phyloP scores from a whole-genome alignment of 2,113 vertebrate genomes.

The Apteryx mantelli region DNA sequence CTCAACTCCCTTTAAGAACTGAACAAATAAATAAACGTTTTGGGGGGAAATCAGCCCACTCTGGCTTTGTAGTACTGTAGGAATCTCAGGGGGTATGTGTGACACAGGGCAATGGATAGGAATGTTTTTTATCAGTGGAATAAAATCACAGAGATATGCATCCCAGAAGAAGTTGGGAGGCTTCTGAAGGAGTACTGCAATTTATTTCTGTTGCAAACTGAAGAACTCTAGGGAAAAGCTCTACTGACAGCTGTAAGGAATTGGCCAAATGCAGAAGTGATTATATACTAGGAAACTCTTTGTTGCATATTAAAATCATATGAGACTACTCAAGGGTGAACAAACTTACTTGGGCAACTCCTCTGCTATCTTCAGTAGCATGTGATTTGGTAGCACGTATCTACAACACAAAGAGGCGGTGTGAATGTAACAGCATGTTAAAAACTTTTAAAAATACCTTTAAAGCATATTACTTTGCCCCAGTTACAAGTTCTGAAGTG shows the following conservation, averaged over 20 bases:
- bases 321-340: neutral
- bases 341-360: conserved; percentile 92
- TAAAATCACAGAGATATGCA: neutral
- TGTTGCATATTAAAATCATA: neutral
- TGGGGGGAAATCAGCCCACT: neutral
- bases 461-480: neutral
- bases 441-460: neutral
- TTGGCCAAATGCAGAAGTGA: neutral
- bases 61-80: neutral
- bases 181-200: neutral
- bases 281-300: neutral
- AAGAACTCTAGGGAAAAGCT: neutral
- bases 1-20: neutral
- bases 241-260: neutral
- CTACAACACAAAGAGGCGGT: conserved; percentile 69
- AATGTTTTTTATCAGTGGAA: neutral
- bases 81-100: neutral
- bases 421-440: neutral
- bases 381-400: conserved; percentile 93
- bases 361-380: conserved; percentile 93
- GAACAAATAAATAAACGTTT: neutral
- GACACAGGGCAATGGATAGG: neutral
- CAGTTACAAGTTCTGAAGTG: neutral
- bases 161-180: neutral
- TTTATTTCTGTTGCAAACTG: neutral